These are phyloP conservation scores for Dendronephthya gigantea DNA, from an alignment of 64 coral and sea anemone genomes.

Conservation along the genomic window DNA sequence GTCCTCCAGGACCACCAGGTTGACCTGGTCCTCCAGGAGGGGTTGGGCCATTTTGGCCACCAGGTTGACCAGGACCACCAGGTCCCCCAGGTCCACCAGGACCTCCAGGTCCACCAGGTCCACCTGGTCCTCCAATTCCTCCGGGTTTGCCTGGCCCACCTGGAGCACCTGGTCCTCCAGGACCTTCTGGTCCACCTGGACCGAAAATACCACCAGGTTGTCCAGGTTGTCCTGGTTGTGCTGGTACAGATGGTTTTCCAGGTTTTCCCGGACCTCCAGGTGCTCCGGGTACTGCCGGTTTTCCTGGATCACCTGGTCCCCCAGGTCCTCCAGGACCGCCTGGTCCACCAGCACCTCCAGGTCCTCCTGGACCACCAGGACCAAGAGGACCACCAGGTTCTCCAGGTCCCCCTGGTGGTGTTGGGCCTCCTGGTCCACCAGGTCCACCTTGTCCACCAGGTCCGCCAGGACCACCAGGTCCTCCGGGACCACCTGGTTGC, in stretches of 20 bases:
- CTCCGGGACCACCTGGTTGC: background rate
- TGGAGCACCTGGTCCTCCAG: constrained; percentile 12
- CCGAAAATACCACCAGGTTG: background rate
- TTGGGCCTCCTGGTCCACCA: background rate
- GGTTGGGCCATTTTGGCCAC: constrained; percentile 26
- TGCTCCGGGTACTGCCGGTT: background rate
- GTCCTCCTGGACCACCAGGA: constrained; percentile 12
- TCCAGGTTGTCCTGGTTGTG: background rate
- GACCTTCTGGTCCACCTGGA: constrained; percentile 34
- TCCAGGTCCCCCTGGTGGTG: constrained; percentile 25
- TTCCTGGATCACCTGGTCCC: background rate
- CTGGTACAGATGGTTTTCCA: background rate
- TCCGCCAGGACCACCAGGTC: background rate
- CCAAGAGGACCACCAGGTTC: constrained; percentile 23
- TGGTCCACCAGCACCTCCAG: background rate
- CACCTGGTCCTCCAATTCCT: background rate
- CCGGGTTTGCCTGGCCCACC: background rate
- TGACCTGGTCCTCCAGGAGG: constrained; percentile 13
- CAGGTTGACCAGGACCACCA: constrained; percentile 19
- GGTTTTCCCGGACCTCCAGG: background rate
- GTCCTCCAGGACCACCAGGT: constrained; percentile 33
- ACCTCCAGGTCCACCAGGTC: background rate
- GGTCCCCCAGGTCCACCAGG: constrained; percentile 1
- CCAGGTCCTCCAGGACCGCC: background rate
- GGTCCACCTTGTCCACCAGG: background rate